Evolutionary conservation across 2,797 vertebrate species (phyloP), one percentile per base, ranked within the genome.

Genomic region (Lithobates sylvaticus): DNA sequence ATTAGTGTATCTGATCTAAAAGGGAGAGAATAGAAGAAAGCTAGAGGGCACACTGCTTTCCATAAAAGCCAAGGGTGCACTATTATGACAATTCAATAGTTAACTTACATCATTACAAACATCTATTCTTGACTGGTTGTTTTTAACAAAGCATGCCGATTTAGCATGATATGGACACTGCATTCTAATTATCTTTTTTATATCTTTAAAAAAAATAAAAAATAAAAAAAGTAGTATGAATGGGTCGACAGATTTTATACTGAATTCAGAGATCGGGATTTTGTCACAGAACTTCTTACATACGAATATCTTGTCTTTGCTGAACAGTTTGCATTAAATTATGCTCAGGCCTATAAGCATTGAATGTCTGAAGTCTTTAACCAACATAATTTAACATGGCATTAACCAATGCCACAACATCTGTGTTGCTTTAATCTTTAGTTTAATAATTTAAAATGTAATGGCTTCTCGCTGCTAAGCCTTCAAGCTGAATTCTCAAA

Each of bases 401-500:
- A 54, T 75, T 80, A 80, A 26, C 69, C 70, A 39, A 23, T 54
- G 68, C 29, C 34, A 34, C 27, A 75, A 79, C 77, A 85, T 85
- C 77, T 85, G 84, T 75, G 58, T 65, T 50, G 39, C 70, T 85
- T 67, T 80, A 80, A 85, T 80, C 84, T 85, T 67, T 69, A 42
- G 2, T 81, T 85, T 80, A 80, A 74, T 80, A 74, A 74, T 80
- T 72, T 65, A 76, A 54, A 75, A 85, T 54, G 42, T 44, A 85
- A 67, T 61, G 34, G 36, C 54, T 69, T 47, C 34, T 54, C 32
- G 1, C 34, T 72, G 68, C 71, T 79, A 73, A 85, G 84, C 84
- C 61, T 50, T 71, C n/a, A 74, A 74, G 70, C 58, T 27, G 54
- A 54, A 16, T 64, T 73, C 44, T 39, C 34, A 29, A n/a, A 78